Percentiles rank a stretch among this genome's conserved stretches.
Conservation (phyloP, 2,113 vertebrate species). For the Bagarius yarrelli region DNA sequence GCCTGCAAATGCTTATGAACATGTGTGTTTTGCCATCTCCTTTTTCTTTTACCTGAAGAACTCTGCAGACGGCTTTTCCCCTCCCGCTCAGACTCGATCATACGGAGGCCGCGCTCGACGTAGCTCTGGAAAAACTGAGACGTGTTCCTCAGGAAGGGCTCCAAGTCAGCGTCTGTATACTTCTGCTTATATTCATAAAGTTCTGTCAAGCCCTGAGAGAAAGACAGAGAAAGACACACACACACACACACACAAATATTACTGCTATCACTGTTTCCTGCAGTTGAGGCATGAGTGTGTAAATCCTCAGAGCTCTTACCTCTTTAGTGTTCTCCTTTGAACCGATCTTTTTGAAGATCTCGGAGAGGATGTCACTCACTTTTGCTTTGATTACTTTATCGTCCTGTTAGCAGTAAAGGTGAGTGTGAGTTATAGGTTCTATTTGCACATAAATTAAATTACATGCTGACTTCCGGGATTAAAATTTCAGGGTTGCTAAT, state of each 20-base stretch:
- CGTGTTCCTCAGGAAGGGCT: constrained; percentile 93
- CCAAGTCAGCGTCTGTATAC: constrained; percentile 92
- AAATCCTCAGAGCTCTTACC: constrained; percentile 59
- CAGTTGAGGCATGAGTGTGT: background rate
- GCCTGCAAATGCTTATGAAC: too few species aligned
- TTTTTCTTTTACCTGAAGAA: constrained; percentile 76
- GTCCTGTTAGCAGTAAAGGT: constrained; percentile 71
- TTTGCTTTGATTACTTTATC: constrained; percentile 94
- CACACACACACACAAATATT: background rate
- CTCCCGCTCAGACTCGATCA: constrained; percentile 93
- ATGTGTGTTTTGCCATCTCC: too few species aligned
- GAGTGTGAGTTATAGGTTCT: background rate
- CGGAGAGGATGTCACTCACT: constrained; percentile 93
- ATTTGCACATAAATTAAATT: background rate
- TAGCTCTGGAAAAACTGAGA: constrained; percentile 99
- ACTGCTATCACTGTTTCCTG: background rate
- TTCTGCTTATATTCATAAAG: constrained; percentile 98
- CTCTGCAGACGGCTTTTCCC: constrained; percentile 83
- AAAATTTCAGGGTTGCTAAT: background rate
- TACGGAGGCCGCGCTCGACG: constrained; percentile 92
- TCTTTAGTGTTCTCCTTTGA: constrained; percentile 99
- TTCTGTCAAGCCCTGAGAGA: constrained; percentile 86
- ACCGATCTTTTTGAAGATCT: constrained; percentile 99
- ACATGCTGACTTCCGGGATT: background rate
- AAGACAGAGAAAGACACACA: background rate